Evolutionary conservation across 2,888 invertebrate genomes (phyloP).

Genomic region (Acleris holmiana): DNA sequence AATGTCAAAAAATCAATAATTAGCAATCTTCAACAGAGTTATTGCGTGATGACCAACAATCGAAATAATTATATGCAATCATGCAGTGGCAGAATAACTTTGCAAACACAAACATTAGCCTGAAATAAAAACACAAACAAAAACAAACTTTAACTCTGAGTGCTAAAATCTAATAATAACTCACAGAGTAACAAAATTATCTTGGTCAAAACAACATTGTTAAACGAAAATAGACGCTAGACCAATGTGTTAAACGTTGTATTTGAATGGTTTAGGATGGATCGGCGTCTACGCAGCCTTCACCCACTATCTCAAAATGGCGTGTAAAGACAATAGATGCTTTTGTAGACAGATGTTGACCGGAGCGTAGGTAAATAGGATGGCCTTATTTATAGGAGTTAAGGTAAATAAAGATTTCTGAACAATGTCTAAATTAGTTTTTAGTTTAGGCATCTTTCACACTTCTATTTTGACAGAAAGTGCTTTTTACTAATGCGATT

Average conservation of each 20-base stretch:
- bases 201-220: background rate
- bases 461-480: no score
- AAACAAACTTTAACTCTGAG: slow-evolving; percentile 10
- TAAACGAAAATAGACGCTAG: slow-evolving; percentile 10
- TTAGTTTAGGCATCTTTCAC: no score
- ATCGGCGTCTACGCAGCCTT: slow-evolving; percentile 38
- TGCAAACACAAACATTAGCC: slow-evolving; percentile 53
- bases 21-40: slow-evolving; percentile 44
- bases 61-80: slow-evolving; percentile 61
- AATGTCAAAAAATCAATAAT: slow-evolving; percentile 21
- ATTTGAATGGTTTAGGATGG: background rate
- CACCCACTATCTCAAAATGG: slow-evolving; percentile 39
- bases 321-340: slow-evolving; percentile 39
- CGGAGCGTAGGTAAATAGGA: background rate
- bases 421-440: no score
- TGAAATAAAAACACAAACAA: slow-evolving; percentile 3
- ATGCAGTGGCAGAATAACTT: slow-evolving; percentile 50
- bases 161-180: background rate
- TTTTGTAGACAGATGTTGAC: slow-evolving; percentile 34
- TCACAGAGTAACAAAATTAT: background rate
- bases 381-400: no score
- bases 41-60: slow-evolving; percentile 58
- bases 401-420: no score
- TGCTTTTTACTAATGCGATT: no score
- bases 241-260: background rate